Conservation (phyloP, 2,888 invertebrate species). For the Clunio marinus region DNA sequence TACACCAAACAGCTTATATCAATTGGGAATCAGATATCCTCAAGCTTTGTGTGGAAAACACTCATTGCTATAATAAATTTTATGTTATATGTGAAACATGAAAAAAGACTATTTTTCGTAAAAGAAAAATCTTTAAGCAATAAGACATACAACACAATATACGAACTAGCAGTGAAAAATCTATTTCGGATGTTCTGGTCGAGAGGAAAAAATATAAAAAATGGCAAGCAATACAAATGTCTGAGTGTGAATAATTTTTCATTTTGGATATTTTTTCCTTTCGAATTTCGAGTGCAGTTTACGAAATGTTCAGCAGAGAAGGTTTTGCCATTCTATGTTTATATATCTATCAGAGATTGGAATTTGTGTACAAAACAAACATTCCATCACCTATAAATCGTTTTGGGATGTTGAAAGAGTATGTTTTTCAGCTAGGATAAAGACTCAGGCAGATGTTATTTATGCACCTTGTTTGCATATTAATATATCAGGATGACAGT, state of each 20-base stretch:
- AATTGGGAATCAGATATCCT: not conserved
- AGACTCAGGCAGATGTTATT: not conserved
- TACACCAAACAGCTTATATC: too few species aligned
- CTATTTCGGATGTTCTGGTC: slow-evolving; percentile 10
- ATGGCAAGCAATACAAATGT: slow-evolving; percentile 17
- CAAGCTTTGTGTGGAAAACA: not conserved
- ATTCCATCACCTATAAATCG: slow-evolving; percentile 10
- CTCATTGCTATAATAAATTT: not conserved
- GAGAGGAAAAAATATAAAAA: not conserved
- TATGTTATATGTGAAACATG: not conserved
- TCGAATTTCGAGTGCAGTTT: not conserved
- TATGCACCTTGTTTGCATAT: slow-evolving; percentile 12
- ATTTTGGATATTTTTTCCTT: slow-evolving; percentile 9
- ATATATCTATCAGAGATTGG: not conserved
- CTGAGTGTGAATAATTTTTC: slow-evolving; percentile 32
- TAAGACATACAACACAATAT: not conserved
- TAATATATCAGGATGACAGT: not conserved
- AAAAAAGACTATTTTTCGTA: too few species aligned
- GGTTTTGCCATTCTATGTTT: too few species aligned
- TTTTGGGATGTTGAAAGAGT: not conserved
- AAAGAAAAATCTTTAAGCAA: too few species aligned
- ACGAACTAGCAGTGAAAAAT: not conserved
- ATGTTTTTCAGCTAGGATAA: not conserved
- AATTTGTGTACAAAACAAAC: not conserved
- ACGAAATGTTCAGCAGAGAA: too few species aligned